These are phyloP conservation scores for Bombus consobrinus DNA, from an alignment of 1,140 invertebrate species.

Conservation along the genomic window DNA sequence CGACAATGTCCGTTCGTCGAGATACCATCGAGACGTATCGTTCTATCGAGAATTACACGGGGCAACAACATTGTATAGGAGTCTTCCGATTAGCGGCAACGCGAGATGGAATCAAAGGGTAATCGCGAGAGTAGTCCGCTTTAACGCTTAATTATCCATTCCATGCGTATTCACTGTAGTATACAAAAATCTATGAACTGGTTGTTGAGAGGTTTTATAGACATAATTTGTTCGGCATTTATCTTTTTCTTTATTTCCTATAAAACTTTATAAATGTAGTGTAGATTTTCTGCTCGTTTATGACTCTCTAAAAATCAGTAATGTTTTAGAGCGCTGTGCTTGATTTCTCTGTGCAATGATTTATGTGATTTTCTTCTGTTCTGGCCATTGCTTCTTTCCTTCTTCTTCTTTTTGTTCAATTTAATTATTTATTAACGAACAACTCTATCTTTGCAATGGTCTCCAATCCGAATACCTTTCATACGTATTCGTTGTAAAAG, in stretches of 20 bases:
- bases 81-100: not conserved
- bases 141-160: conserved; percentile 15
- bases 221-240: not conserved
- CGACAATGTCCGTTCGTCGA: conserved; percentile 69
- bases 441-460: no score
- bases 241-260: not conserved
- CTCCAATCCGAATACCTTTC: no score
- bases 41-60: conserved; percentile 18
- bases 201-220: not conserved
- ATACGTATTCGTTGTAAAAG: no score
- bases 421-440: no score
- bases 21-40: conserved; percentile 48
- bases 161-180: not conserved
- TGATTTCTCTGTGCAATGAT: no score
- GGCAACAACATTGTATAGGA: not conserved
- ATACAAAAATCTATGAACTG: not conserved
- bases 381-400: no score
- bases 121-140: not conserved
- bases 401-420: no score
- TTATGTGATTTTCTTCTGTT: no score
- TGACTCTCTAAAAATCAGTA: no score
- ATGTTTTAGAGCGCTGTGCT: no score
- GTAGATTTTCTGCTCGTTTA: not conserved
- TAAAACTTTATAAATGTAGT: not conserved
- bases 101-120: not conserved